phyloP scores from a whole-genome alignment of 2,113 vertebrate genomes.

The Indicator maculatus region DNA sequence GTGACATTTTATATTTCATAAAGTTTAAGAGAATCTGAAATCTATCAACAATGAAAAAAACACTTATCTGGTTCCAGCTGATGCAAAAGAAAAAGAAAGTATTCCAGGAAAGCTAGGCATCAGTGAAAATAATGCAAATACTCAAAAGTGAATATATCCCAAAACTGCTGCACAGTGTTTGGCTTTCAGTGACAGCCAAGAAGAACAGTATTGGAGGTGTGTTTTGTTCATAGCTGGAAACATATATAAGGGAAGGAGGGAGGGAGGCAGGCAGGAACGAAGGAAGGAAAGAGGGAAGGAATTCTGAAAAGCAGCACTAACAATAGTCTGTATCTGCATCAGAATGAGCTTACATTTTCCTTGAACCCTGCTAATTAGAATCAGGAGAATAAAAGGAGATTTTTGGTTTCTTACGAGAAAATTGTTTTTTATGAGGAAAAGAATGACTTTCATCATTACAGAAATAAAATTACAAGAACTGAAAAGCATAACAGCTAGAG shows the following conservation, averaged over 20 bases:
- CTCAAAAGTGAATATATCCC: background rate
- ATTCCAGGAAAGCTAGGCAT: background rate
- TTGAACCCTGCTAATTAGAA: background rate
- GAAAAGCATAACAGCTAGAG: background rate
- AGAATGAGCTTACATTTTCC: background rate
- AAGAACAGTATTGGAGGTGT: background rate
- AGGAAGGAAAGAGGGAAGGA: background rate
- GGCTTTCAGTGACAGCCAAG: background rate
- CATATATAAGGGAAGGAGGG: background rate
- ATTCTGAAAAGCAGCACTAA: background rate
- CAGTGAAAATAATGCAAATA: background rate
- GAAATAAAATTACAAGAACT: background rate
- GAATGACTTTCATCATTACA: background rate
- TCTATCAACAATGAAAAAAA: background rate
- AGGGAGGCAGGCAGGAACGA: background rate
- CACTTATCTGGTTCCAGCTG: background rate
- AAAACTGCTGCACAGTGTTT: background rate
- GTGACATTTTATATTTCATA: background rate
- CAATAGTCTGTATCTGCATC: background rate
- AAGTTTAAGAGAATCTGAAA: background rate
- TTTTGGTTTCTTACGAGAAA: background rate
- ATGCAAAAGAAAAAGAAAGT: background rate
- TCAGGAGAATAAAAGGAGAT: background rate
- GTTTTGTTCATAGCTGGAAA: background rate
- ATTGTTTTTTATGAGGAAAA: background rate